Evolutionary conservation across 2,888 invertebrate species (phyloP).

Genomic region (Agrotis ipsilon): DNA sequence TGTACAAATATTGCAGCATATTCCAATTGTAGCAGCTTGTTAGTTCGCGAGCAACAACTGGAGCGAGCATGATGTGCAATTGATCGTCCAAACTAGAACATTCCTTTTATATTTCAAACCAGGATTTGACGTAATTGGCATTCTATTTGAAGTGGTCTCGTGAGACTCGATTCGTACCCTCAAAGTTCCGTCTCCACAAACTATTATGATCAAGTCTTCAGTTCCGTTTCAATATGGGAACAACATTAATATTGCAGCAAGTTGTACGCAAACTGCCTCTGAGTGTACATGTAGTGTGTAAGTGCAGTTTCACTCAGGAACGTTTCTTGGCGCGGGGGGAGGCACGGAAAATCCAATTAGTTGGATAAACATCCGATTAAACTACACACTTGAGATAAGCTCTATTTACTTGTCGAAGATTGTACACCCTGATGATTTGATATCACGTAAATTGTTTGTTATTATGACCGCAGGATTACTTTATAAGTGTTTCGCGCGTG

Average conservation of each 20-base stretch:
- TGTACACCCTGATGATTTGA: constrained; percentile 72
- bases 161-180: constrained; percentile 37
- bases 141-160: constrained; percentile 52
- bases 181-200: constrained; percentile 49
- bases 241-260: constrained; percentile 77
- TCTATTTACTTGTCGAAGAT: constrained; percentile 79
- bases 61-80: constrained; percentile 30
- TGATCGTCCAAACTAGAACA: constrained; percentile 37
- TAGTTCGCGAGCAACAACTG: constrained; percentile 38
- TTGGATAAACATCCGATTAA: constrained; percentile 85
- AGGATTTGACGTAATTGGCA: constrained; percentile 47
- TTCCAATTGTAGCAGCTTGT: constrained; percentile 53
- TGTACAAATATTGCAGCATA: constrained; percentile 47
- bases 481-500: constrained; percentile 38
- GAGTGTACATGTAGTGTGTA: constrained; percentile 63
- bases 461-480: constrained; percentile 55
- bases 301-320: constrained; percentile 75
- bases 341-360: constrained; percentile 84
- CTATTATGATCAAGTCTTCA: constrained; percentile 63
- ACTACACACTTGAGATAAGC: constrained; percentile 80
- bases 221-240: constrained; percentile 67
- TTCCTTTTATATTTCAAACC: constrained; percentile 24
- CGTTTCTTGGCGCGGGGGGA: constrained; percentile 62
- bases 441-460: constrained; percentile 70
- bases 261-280: constrained; percentile 69